Base-by-base conservation (phyloP, 1,140 invertebrate genomes). In the Scaptomyza hsui region DNA sequence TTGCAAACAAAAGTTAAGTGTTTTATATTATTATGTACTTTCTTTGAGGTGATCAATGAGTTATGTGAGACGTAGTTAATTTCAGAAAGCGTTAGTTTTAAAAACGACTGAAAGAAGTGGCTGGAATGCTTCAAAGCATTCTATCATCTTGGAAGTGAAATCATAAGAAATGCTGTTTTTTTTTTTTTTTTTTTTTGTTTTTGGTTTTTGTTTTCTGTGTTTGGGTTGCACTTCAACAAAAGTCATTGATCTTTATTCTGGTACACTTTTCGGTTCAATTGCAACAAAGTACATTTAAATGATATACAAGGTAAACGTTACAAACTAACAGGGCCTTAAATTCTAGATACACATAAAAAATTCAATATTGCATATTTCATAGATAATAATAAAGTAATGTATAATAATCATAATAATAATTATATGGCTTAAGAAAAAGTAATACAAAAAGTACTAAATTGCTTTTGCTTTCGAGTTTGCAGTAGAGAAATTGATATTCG, bases 211-310 rank as follows among this genome's bases (percentile, higher is more conserved):
- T 68, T 75, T 82, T 29, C 49, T 72, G 55, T 75, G 61, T 72
- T 67, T 65, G 62, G 55, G 67, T 83, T 83, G 72, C 65, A 88
- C 61, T 88, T 82, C 72, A 78, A 88, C 83, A 85, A 86, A 90
- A 90, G 78, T 90, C 88, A 90, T 90, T 90, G 88, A 90, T 88
- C 88, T 90, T 90, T 90, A 90, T 90, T 90, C 81, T 82, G 77
- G 71, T 85, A 85, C 81, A 85, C 81, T n/a, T 77, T 85, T 85
- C 70, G 69, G 77, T 81, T 86, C 77, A 78, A 88, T 86, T 82
- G 82, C 82, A 88, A 88, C 83, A 88, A n/a, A n/a, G n/a, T 88
- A 89, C 83, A 88, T 78, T 88, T 56, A 61, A 71, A 83, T 86
- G 78, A 82, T 88, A 89, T 89, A 88, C 83, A 89, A 89, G 72